These are phyloP conservation scores for Rhingia campestris DNA, from an alignment of 2,888 invertebrate genomes.

Conservation along the genomic window DNA sequence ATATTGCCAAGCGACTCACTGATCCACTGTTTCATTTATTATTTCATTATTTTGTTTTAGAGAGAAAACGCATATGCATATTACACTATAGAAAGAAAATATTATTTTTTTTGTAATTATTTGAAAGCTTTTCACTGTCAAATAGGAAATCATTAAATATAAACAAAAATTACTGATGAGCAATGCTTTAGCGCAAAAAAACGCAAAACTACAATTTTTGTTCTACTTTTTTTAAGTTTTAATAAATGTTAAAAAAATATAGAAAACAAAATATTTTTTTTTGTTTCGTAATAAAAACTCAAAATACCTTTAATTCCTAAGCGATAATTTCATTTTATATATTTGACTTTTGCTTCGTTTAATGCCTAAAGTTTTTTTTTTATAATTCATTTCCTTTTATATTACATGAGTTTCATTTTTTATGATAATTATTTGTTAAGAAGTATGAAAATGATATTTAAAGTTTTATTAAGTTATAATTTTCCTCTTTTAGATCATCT, in stretches of 20 bases:
- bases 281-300: conserved; percentile 26
- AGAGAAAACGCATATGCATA: not conserved
- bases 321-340: conserved; percentile 58
- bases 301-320: conserved; percentile 66
- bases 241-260: conserved; percentile 43
- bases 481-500: conserved; percentile 13
- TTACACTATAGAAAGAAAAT: conserved; percentile 15
- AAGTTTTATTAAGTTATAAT: conserved; percentile 16
- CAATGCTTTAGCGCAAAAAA: conserved; percentile 63
- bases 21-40: conserved; percentile 42
- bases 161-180: conserved; percentile 19
- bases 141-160: conserved; percentile 24
- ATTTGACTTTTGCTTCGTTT: conserved; percentile 69
- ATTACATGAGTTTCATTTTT: conserved; percentile 53
- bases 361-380: conserved; percentile 55
- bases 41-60: conserved; percentile 2
- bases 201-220: conserved; percentile 45
- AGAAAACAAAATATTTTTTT: conserved; percentile 3
- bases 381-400: not conserved
- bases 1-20: conserved; percentile 60
- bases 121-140: conserved; percentile 21
- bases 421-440: conserved; percentile 53
- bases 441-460: conserved; percentile 49
- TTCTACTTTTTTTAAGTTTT: not conserved
- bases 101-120: conserved; percentile 19